Evolutionary conservation across 2,113 vertebrate species (phyloP).

Genomic region (Chrysemys picta): DNA sequence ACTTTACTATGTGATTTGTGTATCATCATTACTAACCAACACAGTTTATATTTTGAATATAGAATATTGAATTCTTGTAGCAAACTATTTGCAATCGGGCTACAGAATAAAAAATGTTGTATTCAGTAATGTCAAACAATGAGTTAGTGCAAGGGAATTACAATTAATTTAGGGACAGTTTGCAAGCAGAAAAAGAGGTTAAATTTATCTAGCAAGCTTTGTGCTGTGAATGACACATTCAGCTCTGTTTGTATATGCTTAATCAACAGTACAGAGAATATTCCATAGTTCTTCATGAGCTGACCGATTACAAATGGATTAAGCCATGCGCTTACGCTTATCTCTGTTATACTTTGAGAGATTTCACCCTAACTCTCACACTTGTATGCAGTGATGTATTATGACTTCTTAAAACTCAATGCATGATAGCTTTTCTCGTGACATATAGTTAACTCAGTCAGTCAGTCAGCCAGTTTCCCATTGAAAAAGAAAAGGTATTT

Average conservation of each 20-base stretch:
- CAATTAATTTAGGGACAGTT: neutral
- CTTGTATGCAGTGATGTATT: rapidly evolving
- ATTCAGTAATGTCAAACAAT: neutral
- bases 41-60: neutral
- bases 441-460: too few relatives aligned
- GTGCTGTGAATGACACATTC: too few relatives aligned
- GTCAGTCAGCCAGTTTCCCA: too few relatives aligned
- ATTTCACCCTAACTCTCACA: rapidly evolving
- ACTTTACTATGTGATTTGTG: rapidly evolving
- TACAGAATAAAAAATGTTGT: neutral
- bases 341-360: neutral
- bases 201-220: neutral
- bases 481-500: neutral
- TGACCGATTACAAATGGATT: neutral
- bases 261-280: too few relatives aligned
- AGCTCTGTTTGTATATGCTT: neutral
- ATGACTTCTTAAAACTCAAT: rapidly evolving
- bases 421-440: too few relatives aligned
- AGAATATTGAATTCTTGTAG: neutral
- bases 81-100: rapidly evolving
- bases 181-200: neutral
- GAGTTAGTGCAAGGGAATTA: neutral
- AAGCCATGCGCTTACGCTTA: neutral
- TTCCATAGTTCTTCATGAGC: neutral
- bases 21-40: rapidly evolving